phyloP scores from a whole-genome alignment of 2,797 vertebrate species.

The Tamandua tetradactyla region DNA sequence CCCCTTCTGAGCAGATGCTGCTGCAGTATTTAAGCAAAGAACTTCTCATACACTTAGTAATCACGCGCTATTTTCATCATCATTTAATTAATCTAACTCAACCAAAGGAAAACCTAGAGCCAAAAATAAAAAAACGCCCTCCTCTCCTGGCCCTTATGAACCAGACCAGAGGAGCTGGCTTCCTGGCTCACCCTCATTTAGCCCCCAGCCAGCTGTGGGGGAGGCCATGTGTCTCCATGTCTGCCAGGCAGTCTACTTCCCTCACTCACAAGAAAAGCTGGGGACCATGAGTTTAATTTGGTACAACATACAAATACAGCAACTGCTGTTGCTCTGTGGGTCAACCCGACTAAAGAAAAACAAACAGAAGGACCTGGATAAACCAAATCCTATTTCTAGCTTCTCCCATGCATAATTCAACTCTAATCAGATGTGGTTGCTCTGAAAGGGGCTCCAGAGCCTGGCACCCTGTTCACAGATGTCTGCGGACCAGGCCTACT shows the following conservation, averaged over 20 bases:
- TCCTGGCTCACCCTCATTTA: background rate
- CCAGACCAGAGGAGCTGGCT: background rate
- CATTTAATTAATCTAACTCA: conserved; percentile 7
- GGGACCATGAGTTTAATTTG: background rate
- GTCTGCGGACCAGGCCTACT: background rate
- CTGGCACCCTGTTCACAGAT: rapidly evolving
- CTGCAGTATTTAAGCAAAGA: background rate
- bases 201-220: rapidly evolving
- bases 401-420: background rate
- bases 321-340: background rate
- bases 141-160: background rate
- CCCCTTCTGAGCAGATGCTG: rapidly evolving
- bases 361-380: background rate
- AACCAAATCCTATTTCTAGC: background rate
- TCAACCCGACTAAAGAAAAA: background rate
- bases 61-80: background rate
- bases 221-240: background rate
- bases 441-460: background rate
- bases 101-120: background rate
- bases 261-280: background rate
- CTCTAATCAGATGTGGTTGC: background rate
- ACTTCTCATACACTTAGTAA: background rate
- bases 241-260: background rate
- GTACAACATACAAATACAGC: background rate
- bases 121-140: background rate